Evolutionary conservation across 2,113 vertebrate species (phyloP).

Genomic region (Hemicordylus capensis): DNA sequence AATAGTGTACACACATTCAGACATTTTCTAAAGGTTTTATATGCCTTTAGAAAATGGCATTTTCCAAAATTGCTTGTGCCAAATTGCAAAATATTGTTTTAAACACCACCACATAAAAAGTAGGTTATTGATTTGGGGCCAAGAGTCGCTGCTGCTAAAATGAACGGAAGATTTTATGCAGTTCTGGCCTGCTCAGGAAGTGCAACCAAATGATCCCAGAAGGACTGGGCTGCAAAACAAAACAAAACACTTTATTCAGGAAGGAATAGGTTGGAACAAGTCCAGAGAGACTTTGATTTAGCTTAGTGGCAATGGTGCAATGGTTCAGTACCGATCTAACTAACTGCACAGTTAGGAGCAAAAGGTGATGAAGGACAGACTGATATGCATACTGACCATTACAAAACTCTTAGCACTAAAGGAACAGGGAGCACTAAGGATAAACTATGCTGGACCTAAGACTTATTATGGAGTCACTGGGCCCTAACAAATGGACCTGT

Average conservation of each 20-base stretch:
- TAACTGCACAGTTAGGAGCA: neutral
- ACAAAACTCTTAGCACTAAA: no score
- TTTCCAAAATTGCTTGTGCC: neutral
- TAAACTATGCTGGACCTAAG: neutral
- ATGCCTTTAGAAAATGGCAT: no score
- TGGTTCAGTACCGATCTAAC: neutral
- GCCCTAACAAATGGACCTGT: neutral
- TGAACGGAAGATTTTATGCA: neutral
- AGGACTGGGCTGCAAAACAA: neutral
- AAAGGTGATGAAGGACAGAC: accelerated
- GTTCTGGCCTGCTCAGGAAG: neutral
- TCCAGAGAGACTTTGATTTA: neutral
- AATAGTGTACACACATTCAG: neutral
- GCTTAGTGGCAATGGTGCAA: neutral
- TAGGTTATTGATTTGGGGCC: neutral
- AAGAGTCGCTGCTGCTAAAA: neutral
- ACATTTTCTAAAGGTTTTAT: neutral
- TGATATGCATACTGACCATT: neutral
- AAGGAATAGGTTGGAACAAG: conserved; percentile 3
- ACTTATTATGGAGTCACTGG: neutral
- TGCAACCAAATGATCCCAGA: neutral
- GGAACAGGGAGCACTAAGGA: no score
- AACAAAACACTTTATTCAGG: neutral
- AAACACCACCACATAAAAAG: neutral
- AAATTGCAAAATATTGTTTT: neutral